Conservation (phyloP, 2,797 vertebrate species). For the Enteromius treurensis region DNA sequence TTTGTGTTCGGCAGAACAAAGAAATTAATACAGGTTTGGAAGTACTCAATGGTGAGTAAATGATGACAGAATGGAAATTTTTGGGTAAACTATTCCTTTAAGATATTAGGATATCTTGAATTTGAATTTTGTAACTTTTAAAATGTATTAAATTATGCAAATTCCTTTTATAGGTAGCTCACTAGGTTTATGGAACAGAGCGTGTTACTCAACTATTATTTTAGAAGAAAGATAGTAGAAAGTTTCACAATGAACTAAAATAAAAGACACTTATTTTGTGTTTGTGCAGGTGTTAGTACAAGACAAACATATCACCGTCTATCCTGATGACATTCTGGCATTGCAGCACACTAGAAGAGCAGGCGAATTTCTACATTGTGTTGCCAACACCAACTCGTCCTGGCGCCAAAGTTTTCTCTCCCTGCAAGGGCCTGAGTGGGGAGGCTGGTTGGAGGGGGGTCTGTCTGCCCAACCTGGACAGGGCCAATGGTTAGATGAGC, state of each 20-base stretch:
- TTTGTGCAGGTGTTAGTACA: conserved; percentile 71
- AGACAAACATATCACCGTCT: conserved; percentile 69
- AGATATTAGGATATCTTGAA: too few species aligned
- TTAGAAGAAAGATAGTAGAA: background rate
- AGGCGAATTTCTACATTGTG: conserved; percentile 75
- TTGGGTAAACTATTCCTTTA: too few species aligned
- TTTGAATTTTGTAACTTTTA: background rate
- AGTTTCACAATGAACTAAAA: background rate
- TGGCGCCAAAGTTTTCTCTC: conserved; percentile 83
- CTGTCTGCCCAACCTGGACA: conserved; percentile 57
- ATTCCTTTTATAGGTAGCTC: background rate
- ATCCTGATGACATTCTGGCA: conserved; percentile 80
- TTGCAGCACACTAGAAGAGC: conserved; percentile 76
- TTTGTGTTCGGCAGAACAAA: too few species aligned
- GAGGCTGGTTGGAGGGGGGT: conserved; percentile 76
- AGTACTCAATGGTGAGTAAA: too few species aligned
- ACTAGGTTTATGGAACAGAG: background rate
- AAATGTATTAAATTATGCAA: background rate
- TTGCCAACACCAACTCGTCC: conserved; percentile 59
- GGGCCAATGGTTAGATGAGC: conserved; percentile 76
- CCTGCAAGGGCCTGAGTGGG: conserved; percentile 68
- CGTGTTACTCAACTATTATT: background rate
- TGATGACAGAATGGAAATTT: too few species aligned
- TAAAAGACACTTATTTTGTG: background rate
- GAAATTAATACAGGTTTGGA: too few species aligned